Conservation (phyloP, 2,797 vertebrate genomes). For the Pipistrellus pygmaeus region DNA sequence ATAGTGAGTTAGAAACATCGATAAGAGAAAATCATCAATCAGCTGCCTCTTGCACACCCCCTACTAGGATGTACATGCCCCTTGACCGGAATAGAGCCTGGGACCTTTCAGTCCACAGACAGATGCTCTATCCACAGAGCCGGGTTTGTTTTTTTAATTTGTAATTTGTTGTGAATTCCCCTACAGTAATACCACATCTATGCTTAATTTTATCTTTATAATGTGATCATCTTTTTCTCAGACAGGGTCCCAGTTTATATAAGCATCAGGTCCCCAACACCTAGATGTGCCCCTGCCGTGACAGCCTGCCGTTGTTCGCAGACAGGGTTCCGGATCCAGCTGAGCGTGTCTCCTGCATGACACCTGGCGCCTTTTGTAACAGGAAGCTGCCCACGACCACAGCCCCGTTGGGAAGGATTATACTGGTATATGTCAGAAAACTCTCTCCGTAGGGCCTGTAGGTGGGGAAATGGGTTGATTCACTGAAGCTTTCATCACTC, state of each 20-base stretch:
- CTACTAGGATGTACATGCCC: too few relatives aligned
- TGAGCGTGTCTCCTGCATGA: neutral
- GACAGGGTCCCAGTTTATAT: neutral
- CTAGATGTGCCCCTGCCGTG: neutral
- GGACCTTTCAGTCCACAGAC: too few relatives aligned
- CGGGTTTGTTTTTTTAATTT: neutral
- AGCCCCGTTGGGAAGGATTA: neutral
- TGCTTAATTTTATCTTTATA: neutral
- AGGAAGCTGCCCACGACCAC: neutral
- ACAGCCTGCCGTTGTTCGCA: neutral
- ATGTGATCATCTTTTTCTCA: conserved; percentile 39
- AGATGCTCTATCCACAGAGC: too few relatives aligned
- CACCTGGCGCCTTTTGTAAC: neutral
- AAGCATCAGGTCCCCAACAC: neutral
- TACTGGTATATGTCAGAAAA: neutral
- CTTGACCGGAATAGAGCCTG: too few relatives aligned
- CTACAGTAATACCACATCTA: conserved; percentile 32
- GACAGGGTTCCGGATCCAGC: neutral
- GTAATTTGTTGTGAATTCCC: conserved; percentile 14
- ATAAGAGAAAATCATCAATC: too few relatives aligned
- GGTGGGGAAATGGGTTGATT: neutral
- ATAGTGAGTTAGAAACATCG: too few relatives aligned
- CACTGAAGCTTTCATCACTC: neutral
- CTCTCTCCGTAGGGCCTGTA: neutral
- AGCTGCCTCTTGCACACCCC: too few relatives aligned